Conservation (phyloP, 2,888 invertebrate species). For the Chrysolina haemoptera region DNA sequence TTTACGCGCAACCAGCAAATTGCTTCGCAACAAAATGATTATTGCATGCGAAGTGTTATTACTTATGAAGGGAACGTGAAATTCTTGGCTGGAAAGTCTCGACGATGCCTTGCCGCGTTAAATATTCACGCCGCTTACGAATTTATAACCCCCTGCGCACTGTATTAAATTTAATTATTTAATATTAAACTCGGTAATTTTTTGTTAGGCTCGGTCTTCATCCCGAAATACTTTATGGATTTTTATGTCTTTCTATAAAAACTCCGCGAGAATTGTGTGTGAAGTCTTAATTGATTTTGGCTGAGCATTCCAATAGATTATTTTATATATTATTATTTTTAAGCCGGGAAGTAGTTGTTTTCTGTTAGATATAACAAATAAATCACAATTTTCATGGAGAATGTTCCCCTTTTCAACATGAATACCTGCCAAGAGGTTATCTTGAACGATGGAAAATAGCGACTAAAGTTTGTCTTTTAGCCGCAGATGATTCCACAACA, state of each 20-base stretch:
- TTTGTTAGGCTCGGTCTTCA: slow-evolving; percentile 65
- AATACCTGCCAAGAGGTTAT: no score
- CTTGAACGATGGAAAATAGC: no score
- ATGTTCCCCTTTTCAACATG: no score
- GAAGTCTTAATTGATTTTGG: slow-evolving; percentile 63
- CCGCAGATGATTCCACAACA: no score
- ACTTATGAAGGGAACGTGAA: slow-evolving; percentile 64
- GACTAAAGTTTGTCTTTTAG: no score
- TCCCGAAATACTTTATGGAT: slow-evolving; percentile 59
- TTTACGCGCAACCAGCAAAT: slow-evolving; percentile 30
- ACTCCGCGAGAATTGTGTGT: slow-evolving; percentile 63
- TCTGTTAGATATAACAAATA: no score
- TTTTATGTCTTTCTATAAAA: slow-evolving; percentile 62
- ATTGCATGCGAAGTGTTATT: slow-evolving; percentile 67
- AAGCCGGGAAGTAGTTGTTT: no score
- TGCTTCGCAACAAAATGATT: slow-evolving; percentile 61
- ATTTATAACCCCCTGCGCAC: slow-evolving; percentile 70
- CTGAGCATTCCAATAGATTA: no score
- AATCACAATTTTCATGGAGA: no score
- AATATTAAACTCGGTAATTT: slow-evolving; percentile 75
- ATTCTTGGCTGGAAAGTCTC: slow-evolving; percentile 62
- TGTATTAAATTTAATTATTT: slow-evolving; percentile 76
- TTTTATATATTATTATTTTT: no score
- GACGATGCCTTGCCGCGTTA: slow-evolving; percentile 65
- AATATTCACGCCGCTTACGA: slow-evolving; percentile 68